Conservation (phyloP, 2,113 vertebrate species). For the Leucoraja erinaceus region DNA sequence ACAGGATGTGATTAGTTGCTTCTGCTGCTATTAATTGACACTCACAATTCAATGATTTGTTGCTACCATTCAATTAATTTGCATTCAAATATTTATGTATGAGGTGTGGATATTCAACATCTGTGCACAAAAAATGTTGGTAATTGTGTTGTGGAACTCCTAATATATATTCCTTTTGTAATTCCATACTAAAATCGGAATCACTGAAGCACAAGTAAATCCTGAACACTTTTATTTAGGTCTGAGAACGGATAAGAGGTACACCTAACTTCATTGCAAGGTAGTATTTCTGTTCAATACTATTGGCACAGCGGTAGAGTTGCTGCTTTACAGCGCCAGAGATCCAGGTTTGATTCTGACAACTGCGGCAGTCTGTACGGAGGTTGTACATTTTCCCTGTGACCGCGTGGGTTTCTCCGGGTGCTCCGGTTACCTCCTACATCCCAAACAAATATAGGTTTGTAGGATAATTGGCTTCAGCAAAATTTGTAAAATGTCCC, state of each 20-base stretch:
- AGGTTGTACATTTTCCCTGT: too few relatives aligned
- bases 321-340: too few relatives aligned
- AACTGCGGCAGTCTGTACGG: too few relatives aligned
- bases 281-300: neutral
- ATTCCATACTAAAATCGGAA: constrained; percentile 2
- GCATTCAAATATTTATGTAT: constrained; percentile 58
- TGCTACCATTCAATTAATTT: constrained; percentile 67
- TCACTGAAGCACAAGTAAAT: neutral
- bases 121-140: constrained; percentile 48
- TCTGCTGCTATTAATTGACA: constrained; percentile 68
- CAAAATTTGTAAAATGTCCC: too few relatives aligned
- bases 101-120: constrained; percentile 63
- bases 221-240: neutral
- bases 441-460: too few relatives aligned
- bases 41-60: constrained; percentile 71
- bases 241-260: neutral
- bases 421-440: too few relatives aligned
- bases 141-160: neutral
- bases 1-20: constrained; percentile 67
- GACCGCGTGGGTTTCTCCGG: too few relatives aligned
- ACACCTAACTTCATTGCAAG: neutral
- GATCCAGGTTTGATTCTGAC: too few relatives aligned
- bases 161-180: neutral
- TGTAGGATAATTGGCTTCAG: too few relatives aligned
- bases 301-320: too few relatives aligned